Conservation (phyloP, 2,797 vertebrate genomes). For the Eulemur coronatus region DNA sequence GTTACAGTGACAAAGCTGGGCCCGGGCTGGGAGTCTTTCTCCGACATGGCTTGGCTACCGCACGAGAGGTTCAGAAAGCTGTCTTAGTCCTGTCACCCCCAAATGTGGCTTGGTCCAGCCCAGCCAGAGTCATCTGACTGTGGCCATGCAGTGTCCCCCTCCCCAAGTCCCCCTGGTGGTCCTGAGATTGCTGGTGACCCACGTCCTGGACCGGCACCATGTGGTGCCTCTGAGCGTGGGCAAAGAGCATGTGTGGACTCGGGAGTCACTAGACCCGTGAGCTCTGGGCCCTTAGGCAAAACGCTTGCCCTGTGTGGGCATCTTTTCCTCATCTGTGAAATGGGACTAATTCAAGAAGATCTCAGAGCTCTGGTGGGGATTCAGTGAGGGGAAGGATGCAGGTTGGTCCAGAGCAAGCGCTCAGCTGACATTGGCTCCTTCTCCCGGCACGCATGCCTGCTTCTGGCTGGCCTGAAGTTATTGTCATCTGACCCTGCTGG, state of each 20-base stretch:
- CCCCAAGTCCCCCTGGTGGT: not conserved
- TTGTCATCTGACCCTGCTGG: not conserved
- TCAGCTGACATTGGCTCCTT: not conserved
- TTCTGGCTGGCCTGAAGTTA: not conserved
- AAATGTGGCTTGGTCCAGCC: not conserved
- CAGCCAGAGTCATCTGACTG: not conserved
- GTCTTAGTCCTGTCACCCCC: not conserved
- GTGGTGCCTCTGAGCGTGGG: not conserved
- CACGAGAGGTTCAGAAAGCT: conserved; percentile 21
- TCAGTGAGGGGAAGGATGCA: not conserved
- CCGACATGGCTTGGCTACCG: not conserved
- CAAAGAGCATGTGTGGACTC: not conserved
- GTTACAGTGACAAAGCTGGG: conserved; percentile 40
- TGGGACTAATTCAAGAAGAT: not conserved
- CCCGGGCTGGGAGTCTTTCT: conserved; percentile 58
- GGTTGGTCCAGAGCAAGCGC: not conserved
- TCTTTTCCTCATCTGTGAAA: not conserved
- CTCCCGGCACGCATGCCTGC: not conserved
- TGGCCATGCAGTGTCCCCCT: not conserved
- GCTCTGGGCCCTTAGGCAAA: not conserved
- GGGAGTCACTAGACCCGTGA: not conserved
- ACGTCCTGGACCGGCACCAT: not conserved
- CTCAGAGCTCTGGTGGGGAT: not conserved
- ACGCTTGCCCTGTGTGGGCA: accelerated
- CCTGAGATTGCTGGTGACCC: not conserved